Percentiles rank a stretch among this genome's conserved stretches.
Conservation (phyloP, 2,888 invertebrate genomes). For the Xestia ashworthii region DNA sequence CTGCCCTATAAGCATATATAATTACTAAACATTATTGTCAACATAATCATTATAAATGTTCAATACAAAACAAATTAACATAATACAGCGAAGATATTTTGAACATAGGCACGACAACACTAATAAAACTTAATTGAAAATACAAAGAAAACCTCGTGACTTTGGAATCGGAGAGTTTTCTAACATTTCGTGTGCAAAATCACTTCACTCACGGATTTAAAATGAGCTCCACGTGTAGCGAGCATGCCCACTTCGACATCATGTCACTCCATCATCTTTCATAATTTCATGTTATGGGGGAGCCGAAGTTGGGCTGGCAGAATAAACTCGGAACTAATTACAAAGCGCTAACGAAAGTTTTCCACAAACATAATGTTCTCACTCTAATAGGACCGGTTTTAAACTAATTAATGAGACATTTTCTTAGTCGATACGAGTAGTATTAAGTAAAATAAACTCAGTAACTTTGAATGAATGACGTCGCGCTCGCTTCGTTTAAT, state of each 20-base stretch:
- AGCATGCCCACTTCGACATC: conserved; percentile 40
- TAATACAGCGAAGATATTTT: conserved; percentile 37
- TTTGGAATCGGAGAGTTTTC: conserved; percentile 32
- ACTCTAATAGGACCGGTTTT: conserved; percentile 20
- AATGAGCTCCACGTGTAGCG: conserved; percentile 44
- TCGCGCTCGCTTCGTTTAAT: background rate
- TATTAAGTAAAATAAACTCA: background rate
- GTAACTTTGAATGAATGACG: conserved; percentile 20
- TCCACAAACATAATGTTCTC: background rate
- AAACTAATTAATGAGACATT: conserved; percentile 21
- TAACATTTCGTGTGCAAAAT: conserved; percentile 57
- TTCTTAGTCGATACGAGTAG: background rate
- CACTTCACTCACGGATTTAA: conserved; percentile 35
- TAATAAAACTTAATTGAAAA: conserved; percentile 54
- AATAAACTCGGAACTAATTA: conserved; percentile 5
- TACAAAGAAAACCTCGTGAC: conserved; percentile 60
- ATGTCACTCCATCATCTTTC: conserved; percentile 32
- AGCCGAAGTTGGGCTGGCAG: conserved; percentile 15
- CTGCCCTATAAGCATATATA: conserved; percentile 11
- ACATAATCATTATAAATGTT: conserved; percentile 3
- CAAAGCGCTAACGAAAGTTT: background rate
- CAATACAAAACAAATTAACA: conserved; percentile 37
- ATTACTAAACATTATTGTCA: conserved; percentile 23
- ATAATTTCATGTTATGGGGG: conserved; percentile 47
- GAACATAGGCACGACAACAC: conserved; percentile 51